These are phyloP conservation scores for Tonatia bakeri DNA, from an alignment of 2,113 vertebrate genomes.

Conservation along the genomic window DNA sequence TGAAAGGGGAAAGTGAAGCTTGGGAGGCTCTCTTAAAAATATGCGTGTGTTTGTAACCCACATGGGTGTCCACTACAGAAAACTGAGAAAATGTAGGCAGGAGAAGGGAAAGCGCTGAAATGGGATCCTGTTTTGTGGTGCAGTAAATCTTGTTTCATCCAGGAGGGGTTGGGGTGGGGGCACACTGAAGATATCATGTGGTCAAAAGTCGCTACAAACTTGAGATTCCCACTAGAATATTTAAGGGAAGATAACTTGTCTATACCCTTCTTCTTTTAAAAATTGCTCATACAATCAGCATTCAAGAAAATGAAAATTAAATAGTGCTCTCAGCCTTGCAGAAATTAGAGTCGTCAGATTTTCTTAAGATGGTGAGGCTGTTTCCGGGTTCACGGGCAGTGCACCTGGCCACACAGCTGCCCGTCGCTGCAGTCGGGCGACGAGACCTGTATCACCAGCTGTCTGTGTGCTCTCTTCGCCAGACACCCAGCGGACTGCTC, in stretches of 20 bases:
- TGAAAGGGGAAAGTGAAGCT: not conserved
- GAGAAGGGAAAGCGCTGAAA: not conserved
- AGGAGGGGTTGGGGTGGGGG: not conserved
- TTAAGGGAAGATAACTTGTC: not conserved
- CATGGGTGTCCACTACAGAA: not conserved
- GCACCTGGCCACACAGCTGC: not conserved
- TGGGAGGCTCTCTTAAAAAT: not conserved
- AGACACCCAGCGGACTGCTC: slow-evolving; percentile 93
- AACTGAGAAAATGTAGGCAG: not conserved
- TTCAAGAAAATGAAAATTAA: not conserved
- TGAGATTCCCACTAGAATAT: not conserved
- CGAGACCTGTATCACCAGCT: not conserved
- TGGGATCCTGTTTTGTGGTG: not conserved
- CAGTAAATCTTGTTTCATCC: not conserved
- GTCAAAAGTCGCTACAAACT: not conserved
- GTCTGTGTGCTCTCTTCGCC: slow-evolving; percentile 65
- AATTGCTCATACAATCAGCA: not conserved
- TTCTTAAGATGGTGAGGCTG: not conserved
- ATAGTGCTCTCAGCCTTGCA: not conserved
- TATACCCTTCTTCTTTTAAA: not conserved
- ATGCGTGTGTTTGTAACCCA: not conserved
- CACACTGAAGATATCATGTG: not conserved
- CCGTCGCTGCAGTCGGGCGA: not conserved
- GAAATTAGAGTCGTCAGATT: not conserved
- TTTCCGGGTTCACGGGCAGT: not conserved